These are phyloP conservation scores for Mohoua ochrocephala DNA, from an alignment of 2,113 vertebrate genomes.

Conservation along the genomic window DNA sequence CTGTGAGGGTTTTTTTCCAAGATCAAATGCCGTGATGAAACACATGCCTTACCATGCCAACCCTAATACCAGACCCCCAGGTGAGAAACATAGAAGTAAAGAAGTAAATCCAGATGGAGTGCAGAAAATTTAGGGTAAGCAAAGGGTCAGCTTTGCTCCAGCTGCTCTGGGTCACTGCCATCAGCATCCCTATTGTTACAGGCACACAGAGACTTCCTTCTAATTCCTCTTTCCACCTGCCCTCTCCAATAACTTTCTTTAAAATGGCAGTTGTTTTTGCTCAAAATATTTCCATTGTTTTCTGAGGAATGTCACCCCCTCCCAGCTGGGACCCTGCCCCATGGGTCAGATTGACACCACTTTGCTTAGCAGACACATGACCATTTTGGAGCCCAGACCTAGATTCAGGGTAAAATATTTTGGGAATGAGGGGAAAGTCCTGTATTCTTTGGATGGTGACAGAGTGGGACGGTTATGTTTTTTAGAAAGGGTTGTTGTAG, in stretches of 20 bases:
- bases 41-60: background rate
- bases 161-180: background rate
- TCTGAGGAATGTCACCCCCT: background rate
- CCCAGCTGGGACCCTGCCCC: background rate
- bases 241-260: background rate
- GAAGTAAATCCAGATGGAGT: background rate
- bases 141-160: background rate
- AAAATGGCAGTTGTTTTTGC: background rate
- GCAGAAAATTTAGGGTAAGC: background rate
- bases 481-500: background rate
- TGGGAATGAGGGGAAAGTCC: background rate
- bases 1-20: background rate
- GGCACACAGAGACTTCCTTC: background rate
- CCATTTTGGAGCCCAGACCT: background rate
- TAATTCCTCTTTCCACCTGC: background rate
- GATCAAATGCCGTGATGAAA: background rate
- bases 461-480: background rate
- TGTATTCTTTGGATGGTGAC: background rate
- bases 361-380: background rate
- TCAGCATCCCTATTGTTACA: background rate
- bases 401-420: background rate
- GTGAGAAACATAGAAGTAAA: background rate
- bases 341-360: fast-evolving
- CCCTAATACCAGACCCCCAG: background rate
- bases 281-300: conserved; percentile 14